Conservation (phyloP, 1,140 invertebrate species). For the Bombus waltoni region DNA sequence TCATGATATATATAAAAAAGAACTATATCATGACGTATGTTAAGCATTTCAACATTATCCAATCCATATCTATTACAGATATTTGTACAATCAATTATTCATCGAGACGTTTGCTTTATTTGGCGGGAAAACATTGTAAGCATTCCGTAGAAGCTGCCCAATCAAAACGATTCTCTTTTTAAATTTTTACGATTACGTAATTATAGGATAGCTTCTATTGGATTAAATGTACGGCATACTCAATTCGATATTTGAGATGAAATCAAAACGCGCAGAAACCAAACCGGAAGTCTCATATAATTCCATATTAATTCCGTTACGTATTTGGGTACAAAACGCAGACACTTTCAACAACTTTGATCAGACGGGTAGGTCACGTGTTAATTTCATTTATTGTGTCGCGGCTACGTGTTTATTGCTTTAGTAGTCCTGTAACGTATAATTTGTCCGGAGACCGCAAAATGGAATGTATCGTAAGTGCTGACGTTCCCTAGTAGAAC, state of each 20-base stretch:
- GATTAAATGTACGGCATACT: not conserved
- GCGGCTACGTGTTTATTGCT: constrained; percentile 35
- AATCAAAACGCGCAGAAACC: not conserved
- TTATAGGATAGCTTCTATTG: not conserved
- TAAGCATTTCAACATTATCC: too few species aligned
- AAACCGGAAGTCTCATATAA: not conserved
- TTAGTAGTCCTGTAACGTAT: constrained; percentile 23
- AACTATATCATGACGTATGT: not conserved
- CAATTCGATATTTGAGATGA: not conserved
- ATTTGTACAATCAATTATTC: not conserved
- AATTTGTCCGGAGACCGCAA: constrained; percentile 15
- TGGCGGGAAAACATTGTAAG: not conserved
- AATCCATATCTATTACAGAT: not conserved
- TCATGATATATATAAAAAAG: too few species aligned
- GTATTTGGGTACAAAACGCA: not conserved
- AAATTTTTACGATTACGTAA: not conserved
- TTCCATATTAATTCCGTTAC: not conserved
- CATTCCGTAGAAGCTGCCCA: not conserved
- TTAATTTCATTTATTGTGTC: constrained; percentile 41
- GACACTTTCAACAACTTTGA: constrained; percentile 1
- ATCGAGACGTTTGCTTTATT: not conserved
- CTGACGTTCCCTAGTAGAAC: not conserved
- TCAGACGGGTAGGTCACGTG: not conserved
- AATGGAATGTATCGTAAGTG: constrained; percentile 19
- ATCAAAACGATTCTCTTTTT: too few species aligned